Evolutionary conservation across 1,140 invertebrate species (phyloP), one percentile per base, ranked within the genome.

Genomic region (Trinorchestia longiramus): DNA sequence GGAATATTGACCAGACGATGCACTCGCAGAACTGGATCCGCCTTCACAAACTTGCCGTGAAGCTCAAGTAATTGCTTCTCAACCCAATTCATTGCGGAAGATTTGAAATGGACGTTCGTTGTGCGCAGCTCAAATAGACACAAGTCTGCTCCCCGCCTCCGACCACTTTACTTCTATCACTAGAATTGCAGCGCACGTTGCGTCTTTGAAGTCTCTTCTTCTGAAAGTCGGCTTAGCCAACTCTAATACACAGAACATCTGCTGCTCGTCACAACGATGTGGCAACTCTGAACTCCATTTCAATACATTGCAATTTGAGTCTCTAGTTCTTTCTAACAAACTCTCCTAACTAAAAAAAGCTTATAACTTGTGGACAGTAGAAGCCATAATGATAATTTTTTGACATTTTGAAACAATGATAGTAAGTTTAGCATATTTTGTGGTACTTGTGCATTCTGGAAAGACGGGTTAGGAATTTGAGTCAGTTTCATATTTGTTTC

Each of bases 1-100:
- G 43, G 92, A 94, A 94, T 94, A 94, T 94, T 94, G 92, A 94
- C 92, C 92, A 94, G 92, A 94, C 92, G 92, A 94, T 94, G 47
- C 43, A 94, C 92, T 94, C 44, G 92, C 44, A 47, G 43, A 44
- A 8, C 92, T 36, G 92, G 47, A 8, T 40, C 44, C 44, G 92
- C 62, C 88, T 90, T 43, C 88, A 90, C 41, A 94, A 94, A 47
- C 92, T 94, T 44, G 92, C 92, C 44, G 36, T 94, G 92, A 44
- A 45, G 92, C 92, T 47, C 43, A 94, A 94, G 92, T 94, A 94
- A 94, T 94, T 94, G 92, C 92, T 45, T 94, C 44, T 94, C 88
- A 94, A 94, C 92, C 43, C 92, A 94, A 94, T 94, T 94, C 92
- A 45, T 94, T 94, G 43, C 43, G 43, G 92, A 43, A 94, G 92